Evolutionary conservation across 2,113 vertebrate genomes (phyloP).

Genomic region (Xenopus laevis): DNA sequence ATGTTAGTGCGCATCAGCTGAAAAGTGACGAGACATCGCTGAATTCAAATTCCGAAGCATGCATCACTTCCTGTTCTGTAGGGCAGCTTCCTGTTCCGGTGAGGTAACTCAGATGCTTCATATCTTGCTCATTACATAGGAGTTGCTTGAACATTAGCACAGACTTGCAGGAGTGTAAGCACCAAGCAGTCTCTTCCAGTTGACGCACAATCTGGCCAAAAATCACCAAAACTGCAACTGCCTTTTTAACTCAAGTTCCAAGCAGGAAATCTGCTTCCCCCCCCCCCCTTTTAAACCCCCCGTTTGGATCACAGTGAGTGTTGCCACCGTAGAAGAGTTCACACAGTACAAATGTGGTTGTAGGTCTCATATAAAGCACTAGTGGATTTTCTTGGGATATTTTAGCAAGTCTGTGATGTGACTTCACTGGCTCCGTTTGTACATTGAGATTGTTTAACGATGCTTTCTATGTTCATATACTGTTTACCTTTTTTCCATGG

Average conservation of each 20-base stretch:
- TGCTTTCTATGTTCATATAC: slow-evolving; percentile 98
- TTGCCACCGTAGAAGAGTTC: slow-evolving; percentile 61
- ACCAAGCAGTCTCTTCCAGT: slow-evolving; percentile 3
- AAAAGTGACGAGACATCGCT: not conserved
- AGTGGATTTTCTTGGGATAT: slow-evolving; percentile 68
- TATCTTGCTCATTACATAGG: no score
- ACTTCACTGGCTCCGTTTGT: slow-evolving; percentile 88
- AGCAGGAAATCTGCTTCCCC: slow-evolving; percentile 52
- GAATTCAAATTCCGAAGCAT: not conserved
- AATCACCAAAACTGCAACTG: no score
- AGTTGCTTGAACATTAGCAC: no score
- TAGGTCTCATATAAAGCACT: slow-evolving; percentile 79
- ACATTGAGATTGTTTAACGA: slow-evolving; percentile 90
- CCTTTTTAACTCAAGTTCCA: slow-evolving; percentile 40
- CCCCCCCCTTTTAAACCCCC: slow-evolving; percentile 23
- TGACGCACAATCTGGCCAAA: slow-evolving; percentile 9
- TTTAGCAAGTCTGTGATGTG: slow-evolving; percentile 82
- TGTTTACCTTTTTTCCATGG: slow-evolving; percentile 93
- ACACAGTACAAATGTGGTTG: slow-evolving; percentile 59
- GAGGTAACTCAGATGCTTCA: no score
- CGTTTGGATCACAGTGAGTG: slow-evolving; percentile 65
- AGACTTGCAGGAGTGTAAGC: no score
- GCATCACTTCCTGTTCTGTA: no score
- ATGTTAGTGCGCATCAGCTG: not conserved
- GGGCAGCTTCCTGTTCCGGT: no score